Percentiles rank a stretch among this genome's conserved stretches.
Evolutionary conservation across 2,797 vertebrate genomes (phyloP).

Genomic region (Rhincodon typus): DNA sequence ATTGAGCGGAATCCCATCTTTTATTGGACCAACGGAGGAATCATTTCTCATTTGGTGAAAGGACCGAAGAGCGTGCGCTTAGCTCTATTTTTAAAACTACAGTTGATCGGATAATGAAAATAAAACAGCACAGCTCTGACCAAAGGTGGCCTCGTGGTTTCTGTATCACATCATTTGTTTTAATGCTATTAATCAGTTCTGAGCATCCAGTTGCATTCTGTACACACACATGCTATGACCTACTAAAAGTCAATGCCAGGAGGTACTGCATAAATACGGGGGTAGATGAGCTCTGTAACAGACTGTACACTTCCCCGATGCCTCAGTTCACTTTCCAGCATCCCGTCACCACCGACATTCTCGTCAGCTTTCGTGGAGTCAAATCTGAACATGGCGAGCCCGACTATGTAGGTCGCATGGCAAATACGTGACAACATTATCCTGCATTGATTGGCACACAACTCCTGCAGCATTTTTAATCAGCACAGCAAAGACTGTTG

Average conservation of each 20-base stretch:
- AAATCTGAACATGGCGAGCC: background rate
- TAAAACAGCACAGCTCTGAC: background rate
- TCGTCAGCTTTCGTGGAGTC: background rate
- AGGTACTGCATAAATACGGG: background rate
- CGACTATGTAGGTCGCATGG: background rate
- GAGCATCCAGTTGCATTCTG: background rate
- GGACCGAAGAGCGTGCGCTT: background rate
- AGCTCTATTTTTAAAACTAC: background rate
- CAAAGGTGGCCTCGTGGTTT: background rate
- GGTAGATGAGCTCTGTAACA: background rate
- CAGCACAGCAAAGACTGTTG: constrained; percentile 8
- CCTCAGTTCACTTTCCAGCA: background rate
- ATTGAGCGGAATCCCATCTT: background rate
- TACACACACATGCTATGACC: background rate
- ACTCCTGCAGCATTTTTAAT: background rate
- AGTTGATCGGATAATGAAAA: background rate
- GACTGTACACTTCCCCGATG: too few relatives aligned
- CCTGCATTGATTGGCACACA: background rate
- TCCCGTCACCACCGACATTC: background rate
- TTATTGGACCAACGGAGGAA: background rate
- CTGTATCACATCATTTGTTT: background rate
- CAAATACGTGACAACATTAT: background rate
- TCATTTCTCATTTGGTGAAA: background rate
- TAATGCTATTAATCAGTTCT: background rate
- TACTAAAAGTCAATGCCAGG: background rate